Conservation (phyloP, 92 coral and sea anemone species). For the Umimayanthus kanabou region DNA sequence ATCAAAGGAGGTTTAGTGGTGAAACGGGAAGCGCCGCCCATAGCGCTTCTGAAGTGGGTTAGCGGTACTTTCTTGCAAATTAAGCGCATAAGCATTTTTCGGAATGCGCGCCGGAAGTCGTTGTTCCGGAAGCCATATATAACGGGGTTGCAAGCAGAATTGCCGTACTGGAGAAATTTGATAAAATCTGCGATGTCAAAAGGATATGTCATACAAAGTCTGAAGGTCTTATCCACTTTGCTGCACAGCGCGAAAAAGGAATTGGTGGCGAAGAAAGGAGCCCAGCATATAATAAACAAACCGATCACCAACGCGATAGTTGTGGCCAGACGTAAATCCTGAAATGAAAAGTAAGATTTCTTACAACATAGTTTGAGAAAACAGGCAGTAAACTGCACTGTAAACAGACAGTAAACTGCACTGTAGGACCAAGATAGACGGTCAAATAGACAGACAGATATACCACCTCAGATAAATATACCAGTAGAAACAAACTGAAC, state of each 20-base stretch:
- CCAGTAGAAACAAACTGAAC: background rate
- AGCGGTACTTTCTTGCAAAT: conserved; percentile 71
- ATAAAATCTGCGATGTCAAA: conserved; percentile 21
- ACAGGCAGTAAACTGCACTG: too few relatives aligned
- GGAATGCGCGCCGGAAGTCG: conserved; percentile 77
- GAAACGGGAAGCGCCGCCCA: conserved; percentile 63
- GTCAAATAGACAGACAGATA: background rate
- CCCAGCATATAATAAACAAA: conserved; percentile 71
- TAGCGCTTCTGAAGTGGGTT: conserved; percentile 57
- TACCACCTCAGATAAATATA: background rate
- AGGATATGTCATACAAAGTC: conserved; percentile 42
- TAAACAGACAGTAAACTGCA: too few relatives aligned
- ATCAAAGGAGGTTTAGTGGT: conserved; percentile 48
- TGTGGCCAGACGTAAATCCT: conserved; percentile 86
- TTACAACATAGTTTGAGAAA: too few relatives aligned
- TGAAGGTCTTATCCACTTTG: background rate
- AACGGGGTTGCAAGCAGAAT: conserved; percentile 79
- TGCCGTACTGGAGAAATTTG: conserved; percentile 86
- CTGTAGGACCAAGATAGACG: background rate
- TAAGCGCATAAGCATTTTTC: conserved; percentile 68
- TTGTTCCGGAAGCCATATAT: conserved; percentile 83
- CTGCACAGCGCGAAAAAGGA: conserved; percentile 60
- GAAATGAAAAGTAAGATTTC: conserved; percentile 4
- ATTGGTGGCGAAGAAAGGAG: conserved; percentile 76
- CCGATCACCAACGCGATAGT: conserved; percentile 90